phyloP scores from a whole-genome alignment of 2,113 vertebrate species.

The Excalfactoria chinensis region DNA sequence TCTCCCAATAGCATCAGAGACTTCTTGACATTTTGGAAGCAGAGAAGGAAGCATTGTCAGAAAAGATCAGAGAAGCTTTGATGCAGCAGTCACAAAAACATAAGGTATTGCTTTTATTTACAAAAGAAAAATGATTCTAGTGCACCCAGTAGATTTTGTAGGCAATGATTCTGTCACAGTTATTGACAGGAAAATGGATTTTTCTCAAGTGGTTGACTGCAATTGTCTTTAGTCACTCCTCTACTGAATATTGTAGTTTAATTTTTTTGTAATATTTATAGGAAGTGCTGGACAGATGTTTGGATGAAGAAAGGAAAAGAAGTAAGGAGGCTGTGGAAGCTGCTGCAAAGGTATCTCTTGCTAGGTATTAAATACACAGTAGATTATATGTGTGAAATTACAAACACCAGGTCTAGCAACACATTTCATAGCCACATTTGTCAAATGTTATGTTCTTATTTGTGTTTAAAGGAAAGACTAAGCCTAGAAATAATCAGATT shows the following conservation, averaged over 20 bases:
- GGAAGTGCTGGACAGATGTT: conserved; percentile 76
- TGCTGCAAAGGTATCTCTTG: conserved; percentile 74
- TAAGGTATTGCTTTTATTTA: conserved; percentile 55
- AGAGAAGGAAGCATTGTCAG: conserved; percentile 74
- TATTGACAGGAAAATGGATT: background rate
- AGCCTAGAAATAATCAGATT: background rate
- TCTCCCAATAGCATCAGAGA: conserved; percentile 76
- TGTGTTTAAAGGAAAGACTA: background rate
- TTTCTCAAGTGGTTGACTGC: background rate
- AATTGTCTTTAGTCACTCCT: background rate
- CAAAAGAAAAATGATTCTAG: background rate
- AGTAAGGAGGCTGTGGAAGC: conserved; percentile 73
- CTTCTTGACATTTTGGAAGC: conserved; percentile 80
- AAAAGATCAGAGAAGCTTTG: conserved; percentile 73
- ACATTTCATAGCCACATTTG: background rate
- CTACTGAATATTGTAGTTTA: background rate
- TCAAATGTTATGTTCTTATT: background rate
- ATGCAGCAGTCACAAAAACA: conserved; percentile 65
- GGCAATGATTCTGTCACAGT: background rate
- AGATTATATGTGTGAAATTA: background rate
- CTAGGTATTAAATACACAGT: background rate
- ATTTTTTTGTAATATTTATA: conserved; percentile 56
- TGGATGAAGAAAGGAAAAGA: conserved; percentile 77
- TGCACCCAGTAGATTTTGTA: background rate
- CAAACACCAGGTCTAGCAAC: background rate